Evolutionary conservation across 1,140 invertebrate species (phyloP), one percentile per base, ranked within the genome.

Genomic region (Oedothorax gibbosus): DNA sequence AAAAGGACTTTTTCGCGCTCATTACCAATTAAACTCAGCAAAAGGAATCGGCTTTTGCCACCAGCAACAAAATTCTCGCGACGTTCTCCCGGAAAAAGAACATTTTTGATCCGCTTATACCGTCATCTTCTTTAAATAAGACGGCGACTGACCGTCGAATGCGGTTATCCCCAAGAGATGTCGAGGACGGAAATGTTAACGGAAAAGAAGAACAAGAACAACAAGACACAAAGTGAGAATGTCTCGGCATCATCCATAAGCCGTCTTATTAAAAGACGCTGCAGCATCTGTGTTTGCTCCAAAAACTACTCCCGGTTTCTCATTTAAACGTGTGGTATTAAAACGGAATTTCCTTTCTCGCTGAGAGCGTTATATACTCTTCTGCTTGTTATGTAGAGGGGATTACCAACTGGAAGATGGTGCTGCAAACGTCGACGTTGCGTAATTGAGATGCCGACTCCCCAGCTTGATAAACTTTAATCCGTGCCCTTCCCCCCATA

Each of bases 311-410:
- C 9, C 20, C 20, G 56, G 50, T 77, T 79, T 68, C 76, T 79
- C 69, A 82, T 82, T 82, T 82, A 64, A 82, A 82, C 69, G 80
- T 82, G 80, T 60, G 80, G 80, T 73, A 82, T 82, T 82, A 82
- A 80, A 82, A 82, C 69, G 69, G 50, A 64, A 72, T 64, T 68
- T 73, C 64, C 56, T 51, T 65, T 6, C 75, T 71, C 15, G 12
- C 57, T 7, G 15, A 20, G 62, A 66, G 68, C 35, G 69, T 79
- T 79, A 21, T 49, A 35, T 35, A 5, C 35, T 35, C 35, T 35
- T 35, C 35, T 35, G 56, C 79, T 82, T 82, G 80, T 82, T 82
- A 82, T 21, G 12, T 73, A 15, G 53, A 21, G 68, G 69, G 68
- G 80, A 82, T 82, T 82, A 82, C n/a, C 11, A 9, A n/a, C 20